Base-by-base conservation (phyloP, 2,113 vertebrate genomes). In the Lycaon pictus region DNA sequence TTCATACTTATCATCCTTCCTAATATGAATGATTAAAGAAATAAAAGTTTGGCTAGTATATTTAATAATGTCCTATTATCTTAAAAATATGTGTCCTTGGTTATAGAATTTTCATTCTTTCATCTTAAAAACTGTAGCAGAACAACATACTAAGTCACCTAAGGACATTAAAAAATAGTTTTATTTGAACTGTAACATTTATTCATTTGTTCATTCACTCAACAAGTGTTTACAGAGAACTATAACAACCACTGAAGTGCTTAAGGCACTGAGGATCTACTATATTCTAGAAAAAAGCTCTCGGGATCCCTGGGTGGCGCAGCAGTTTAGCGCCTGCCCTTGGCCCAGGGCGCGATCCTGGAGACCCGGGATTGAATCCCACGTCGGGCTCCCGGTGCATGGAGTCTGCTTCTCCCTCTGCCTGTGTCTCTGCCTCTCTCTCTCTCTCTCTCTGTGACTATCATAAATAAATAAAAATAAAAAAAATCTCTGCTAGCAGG, bases 81-180 rank as follows among this genome's bases (percentile, higher is more conserved):
- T 82, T 77, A 32, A 80, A 55, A 79, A 67, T 37, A 58, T 53
- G 48, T 60, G 48, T 69, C 55, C n/a, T 81, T 87, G 22, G 5
- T 76, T 81, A 82, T 3, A 87, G 74, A 71, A 93, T 63, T 67
- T 92, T 92, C 88, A 80, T 92, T 79, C 43, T 77, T 92, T 74
- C 20, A 35, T 62, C 53, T 72, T 93, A 71, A 93, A 95, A 95
- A 63, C 0, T 82, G 25, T 77, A 63, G 65, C n/a, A 93, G n/a
- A 72, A 90, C 3, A 35, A 27, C 81, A 16, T 29, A 92, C 23
- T 63, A 71, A 35, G 48, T 83, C 55, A 88, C 56, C n/a, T 15
- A 60, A 81, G 20, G 60, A 63, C 32, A 71, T 37, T 1, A 90
- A 9, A 92, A 86, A 95, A 48, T 16, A 79, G 51, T 88, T 81